phyloP scores from a whole-genome alignment of 92 coral and sea anemone species.

The Paramuricea clavata region DNA sequence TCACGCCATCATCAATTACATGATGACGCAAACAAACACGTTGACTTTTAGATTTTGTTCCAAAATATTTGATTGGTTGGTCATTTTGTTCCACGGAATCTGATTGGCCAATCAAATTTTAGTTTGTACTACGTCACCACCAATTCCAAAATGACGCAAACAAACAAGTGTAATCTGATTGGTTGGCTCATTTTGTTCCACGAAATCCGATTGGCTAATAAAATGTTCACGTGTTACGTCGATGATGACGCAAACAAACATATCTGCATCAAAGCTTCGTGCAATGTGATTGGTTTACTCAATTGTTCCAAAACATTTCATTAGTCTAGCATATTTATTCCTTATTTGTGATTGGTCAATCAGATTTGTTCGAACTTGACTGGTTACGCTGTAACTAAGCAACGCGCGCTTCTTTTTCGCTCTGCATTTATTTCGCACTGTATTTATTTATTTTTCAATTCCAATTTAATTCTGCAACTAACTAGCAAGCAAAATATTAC shows the following conservation, averaged over 20 bases:
- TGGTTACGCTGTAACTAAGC: not conserved
- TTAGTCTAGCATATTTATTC: slow-evolving; percentile 1
- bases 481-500: too few relatives aligned
- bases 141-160: not conserved
- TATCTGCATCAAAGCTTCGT: not conserved
- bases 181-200: slow-evolving; percentile 1
- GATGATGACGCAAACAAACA: not conserved
- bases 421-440: too few relatives aligned
- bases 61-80: too few relatives aligned
- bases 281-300: slow-evolving; percentile 3
- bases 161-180: slow-evolving; percentile 2
- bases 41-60: too few relatives aligned
- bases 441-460: too few relatives aligned
- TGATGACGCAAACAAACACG: too few relatives aligned
- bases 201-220: slow-evolving; percentile 20
- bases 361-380: not conserved
- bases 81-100: slow-evolving; percentile 23
- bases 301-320: slow-evolving; percentile 18
- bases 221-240: not conserved
- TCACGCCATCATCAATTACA: too few relatives aligned
- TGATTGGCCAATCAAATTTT: slow-evolving; percentile 9
- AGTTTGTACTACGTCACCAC: not conserved
- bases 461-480: too few relatives aligned
- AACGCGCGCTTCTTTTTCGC: too few relatives aligned
- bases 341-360: not conserved